Conservation (phyloP, 2,113 vertebrate species). For the Rousettus leschenaultii region DNA sequence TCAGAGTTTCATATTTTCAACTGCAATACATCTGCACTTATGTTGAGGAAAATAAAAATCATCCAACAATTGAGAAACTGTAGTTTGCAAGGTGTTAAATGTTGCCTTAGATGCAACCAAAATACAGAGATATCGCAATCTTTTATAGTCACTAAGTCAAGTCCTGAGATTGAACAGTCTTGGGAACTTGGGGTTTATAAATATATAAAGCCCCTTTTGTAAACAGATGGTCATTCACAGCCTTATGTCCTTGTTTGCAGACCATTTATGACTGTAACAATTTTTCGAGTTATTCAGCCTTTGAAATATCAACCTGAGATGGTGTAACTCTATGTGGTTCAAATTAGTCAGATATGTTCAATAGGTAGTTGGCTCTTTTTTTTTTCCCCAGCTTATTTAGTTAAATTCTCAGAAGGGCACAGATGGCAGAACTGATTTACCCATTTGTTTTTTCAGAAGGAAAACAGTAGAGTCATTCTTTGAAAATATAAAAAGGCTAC, state of each 20-base stretch:
- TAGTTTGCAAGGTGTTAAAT: neutral
- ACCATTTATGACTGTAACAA: neutral
- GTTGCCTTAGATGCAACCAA: neutral
- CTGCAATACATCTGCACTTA: neutral
- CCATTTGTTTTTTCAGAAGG: neutral
- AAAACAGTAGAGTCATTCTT: neutral
- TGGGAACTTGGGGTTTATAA: slow-evolving; percentile 3
- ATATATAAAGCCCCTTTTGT: neutral
- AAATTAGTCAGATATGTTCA: slow-evolving; percentile 20
- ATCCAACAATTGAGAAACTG: neutral
- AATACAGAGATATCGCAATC: neutral
- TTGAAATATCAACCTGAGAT: slow-evolving; percentile 1
- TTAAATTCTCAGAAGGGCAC: neutral
- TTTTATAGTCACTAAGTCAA: neutral
- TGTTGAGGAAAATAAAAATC: slow-evolving; percentile 19
- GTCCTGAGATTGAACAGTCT: neutral
- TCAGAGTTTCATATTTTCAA: slow-evolving; percentile 20
- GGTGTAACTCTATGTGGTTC: neutral
- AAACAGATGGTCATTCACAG: neutral
- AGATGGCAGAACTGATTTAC: neutral
- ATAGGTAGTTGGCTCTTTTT: neutral
- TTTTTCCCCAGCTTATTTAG: neutral
- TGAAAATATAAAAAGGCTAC: neutral
- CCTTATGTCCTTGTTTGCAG: neutral
- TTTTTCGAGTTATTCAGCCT: slow-evolving; percentile 23